Evolutionary conservation across 2,797 vertebrate species (phyloP).

Genomic region (Betta splendens): DNA sequence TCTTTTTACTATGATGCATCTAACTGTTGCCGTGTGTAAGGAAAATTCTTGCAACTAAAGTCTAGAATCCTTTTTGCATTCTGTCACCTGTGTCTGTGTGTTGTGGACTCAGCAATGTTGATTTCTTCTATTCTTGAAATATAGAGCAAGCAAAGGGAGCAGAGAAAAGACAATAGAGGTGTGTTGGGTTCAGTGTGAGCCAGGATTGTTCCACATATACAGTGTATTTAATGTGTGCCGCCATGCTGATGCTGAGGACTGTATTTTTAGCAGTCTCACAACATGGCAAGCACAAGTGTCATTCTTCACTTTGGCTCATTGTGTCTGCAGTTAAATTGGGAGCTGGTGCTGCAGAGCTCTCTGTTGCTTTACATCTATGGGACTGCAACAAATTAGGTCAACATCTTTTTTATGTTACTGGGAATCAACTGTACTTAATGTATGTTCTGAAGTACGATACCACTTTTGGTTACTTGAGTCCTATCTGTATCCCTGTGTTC

Average conservation of each 20-base stretch:
- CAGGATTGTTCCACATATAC: constrained; percentile 33
- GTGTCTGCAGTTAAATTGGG: constrained; percentile 15
- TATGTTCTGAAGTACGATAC: constrained; percentile 20
- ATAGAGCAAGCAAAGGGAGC: constrained; percentile 26
- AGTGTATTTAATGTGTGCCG: constrained; percentile 24
- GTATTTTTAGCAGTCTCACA: constrained; percentile 68
- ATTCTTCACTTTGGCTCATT: constrained; percentile 49
- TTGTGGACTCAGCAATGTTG: background rate
- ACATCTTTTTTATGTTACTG: constrained; percentile 15
- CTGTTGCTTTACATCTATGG: background rate
- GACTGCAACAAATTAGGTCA: constrained; percentile 30
- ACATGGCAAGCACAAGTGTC: constrained; percentile 49
- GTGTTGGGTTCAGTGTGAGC: constrained; percentile 28
- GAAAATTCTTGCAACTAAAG: background rate
- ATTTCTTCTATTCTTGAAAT: constrained; percentile 32
- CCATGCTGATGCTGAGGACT: constrained; percentile 24
- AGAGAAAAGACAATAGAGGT: constrained; percentile 14
- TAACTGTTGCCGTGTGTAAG: no score
- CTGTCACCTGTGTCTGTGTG: constrained; percentile 15
- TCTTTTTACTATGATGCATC: no score
- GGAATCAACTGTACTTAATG: constrained; percentile 15
- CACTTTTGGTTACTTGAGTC: constrained; percentile 9
- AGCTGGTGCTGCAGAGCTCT: constrained; percentile 30
- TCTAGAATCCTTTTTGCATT: constrained; percentile 4
- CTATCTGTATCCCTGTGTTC: constrained; percentile 19